Evolutionary conservation across 2,113 vertebrate species (phyloP).

Genomic region (Antidorcas marsupialis): DNA sequence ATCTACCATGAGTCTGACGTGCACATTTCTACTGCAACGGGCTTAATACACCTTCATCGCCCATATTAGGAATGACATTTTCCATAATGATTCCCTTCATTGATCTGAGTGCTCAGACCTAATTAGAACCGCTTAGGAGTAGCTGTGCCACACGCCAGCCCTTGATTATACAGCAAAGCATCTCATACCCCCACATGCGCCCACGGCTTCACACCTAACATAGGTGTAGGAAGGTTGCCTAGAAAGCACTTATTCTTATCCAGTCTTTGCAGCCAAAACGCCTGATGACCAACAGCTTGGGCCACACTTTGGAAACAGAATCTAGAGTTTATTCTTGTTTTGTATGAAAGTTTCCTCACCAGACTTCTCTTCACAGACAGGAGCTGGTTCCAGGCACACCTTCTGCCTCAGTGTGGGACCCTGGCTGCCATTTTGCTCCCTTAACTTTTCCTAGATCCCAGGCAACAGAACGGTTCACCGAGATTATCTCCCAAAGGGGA

Average conservation of each 20-base stretch:
- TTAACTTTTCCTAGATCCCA: background rate
- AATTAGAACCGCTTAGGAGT: constrained; percentile 35
- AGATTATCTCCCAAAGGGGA: background rate
- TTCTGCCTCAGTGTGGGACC: background rate
- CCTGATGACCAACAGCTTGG: background rate
- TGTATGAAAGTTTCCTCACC: background rate
- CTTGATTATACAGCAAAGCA: background rate
- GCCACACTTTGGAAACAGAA: constrained; percentile 11
- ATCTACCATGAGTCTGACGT: constrained; percentile 69
- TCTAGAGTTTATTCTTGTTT: background rate
- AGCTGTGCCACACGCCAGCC: background rate
- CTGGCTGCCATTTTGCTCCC: background rate
- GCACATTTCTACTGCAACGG: constrained; percentile 64
- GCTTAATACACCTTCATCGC: constrained; percentile 68
- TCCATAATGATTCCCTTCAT: constrained; percentile 68
- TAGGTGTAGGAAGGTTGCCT: background rate
- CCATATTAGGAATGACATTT: constrained; percentile 64
- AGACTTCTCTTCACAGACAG: background rate
- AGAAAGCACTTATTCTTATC: background rate
- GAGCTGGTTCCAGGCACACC: background rate
- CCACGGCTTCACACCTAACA: constrained; percentile 1
- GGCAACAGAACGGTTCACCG: background rate
- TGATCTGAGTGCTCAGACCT: constrained; percentile 56
- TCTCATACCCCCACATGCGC: background rate
- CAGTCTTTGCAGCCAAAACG: background rate